Conservation (phyloP, 2,797 vertebrate species). For the Sebastes alutus region DNA sequence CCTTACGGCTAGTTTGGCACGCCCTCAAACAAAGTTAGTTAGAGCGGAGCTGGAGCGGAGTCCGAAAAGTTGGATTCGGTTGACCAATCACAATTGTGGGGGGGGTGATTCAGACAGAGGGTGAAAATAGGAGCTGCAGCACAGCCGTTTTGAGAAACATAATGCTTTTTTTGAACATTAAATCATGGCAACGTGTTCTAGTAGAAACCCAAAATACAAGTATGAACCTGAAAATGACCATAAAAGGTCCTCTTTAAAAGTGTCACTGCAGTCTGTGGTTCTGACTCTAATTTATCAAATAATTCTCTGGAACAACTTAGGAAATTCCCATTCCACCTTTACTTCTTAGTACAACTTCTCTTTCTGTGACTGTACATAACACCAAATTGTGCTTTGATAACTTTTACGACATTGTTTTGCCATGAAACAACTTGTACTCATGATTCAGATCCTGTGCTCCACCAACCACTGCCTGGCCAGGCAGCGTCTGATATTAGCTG, state of each 20-base stretch:
- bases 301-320: neutral
- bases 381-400: neutral
- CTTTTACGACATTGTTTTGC: constrained; percentile 39
- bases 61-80: too few relatives aligned
- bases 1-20: too few relatives aligned
- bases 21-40: too few relatives aligned
- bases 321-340: neutral
- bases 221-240: too few relatives aligned
- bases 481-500: constrained; percentile 31
- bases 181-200: too few relatives aligned
- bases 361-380: neutral
- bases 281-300: neutral
- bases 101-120: too few relatives aligned
- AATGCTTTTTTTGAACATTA: too few relatives aligned
- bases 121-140: too few relatives aligned
- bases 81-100: too few relatives aligned
- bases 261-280: neutral
- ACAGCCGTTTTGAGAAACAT: too few relatives aligned
- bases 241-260: neutral
- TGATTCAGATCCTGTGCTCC: constrained; percentile 67
- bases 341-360: neutral
- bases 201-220: too few relatives aligned
- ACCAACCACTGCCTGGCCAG: constrained; percentile 29
- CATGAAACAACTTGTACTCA: constrained; percentile 51
- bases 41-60: too few relatives aligned